Evolutionary conservation across 2,888 invertebrate genomes (phyloP), one percentile per base, ranked within the genome.

Genomic region (Anthrax anthrax): DNA sequence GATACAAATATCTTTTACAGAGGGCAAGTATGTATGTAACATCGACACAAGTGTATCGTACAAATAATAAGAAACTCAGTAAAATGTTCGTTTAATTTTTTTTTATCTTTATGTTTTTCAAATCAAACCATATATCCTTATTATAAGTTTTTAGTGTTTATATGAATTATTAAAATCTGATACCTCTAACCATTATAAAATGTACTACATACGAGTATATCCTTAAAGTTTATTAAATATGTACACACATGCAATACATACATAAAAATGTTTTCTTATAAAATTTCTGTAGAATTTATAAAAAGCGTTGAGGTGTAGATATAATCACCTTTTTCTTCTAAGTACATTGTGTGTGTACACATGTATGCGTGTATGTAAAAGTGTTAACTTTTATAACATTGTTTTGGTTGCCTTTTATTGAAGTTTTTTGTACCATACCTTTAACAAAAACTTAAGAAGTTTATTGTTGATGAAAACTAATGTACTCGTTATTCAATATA

Each of bases 101-200:
- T n/a, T n/a, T n/a, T n/a, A n/a, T n/a, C n/a, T 27, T 8, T 27
- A 9, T 39, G 39, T 44, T 39, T 39, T 39, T 32, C 44, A 39
- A 44, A 44, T 45, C 45, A 45, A 40, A 40, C 36, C 34, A 36
- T 17, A n/a, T n/a, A n/a, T n/a, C n/a, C n/a, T n/a, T n/a, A n/a
- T n/a, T n/a, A 23, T 23, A 23, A 23, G 23, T 23, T 23, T 23
- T 23, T 23, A 6, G 23, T n/a, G 8, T 23, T 6, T 8, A 36
- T 40, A 39, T 45, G 45, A 45, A 45, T 45, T 45, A 45, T 45
- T 45, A 45, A 45, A 45, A 40, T 45, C 45, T 45, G 45, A 45
- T 45, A 45, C 45, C 40, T 45, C 34, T 40, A 3, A 39, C 18
- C 44, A n/a, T n/a, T n/a, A n/a, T n/a, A n/a, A n/a, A 16, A 29